Conservation (phyloP, 2,888 invertebrate genomes). For the Galeopsomyia nigrocyanea region DNA sequence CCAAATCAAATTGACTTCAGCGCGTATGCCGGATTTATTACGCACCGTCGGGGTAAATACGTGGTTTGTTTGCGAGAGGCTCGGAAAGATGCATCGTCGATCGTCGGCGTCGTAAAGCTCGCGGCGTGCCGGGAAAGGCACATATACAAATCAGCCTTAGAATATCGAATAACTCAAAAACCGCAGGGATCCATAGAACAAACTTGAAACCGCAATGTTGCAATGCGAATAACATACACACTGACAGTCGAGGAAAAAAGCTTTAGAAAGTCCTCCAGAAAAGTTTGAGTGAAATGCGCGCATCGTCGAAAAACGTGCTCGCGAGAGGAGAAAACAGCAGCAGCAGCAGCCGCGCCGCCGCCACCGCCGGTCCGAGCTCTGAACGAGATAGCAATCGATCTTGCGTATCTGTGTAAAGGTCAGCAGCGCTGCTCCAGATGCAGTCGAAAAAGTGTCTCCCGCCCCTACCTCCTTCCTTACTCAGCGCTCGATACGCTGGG, state of each 20-base stretch:
- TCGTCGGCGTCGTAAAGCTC: too few species aligned
- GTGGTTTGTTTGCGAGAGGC: too few species aligned
- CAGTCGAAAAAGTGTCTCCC: background rate
- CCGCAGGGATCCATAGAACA: too few species aligned
- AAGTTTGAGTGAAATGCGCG: constrained; percentile 20
- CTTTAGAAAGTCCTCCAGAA: constrained; percentile 34
- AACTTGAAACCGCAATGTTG: background rate
- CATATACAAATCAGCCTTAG: too few species aligned
- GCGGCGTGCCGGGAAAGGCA: too few species aligned
- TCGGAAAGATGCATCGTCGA: too few species aligned
- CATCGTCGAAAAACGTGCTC: background rate
- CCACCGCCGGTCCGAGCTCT: background rate
- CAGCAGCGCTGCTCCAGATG: constrained; percentile 10
- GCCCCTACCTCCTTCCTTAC: background rate
- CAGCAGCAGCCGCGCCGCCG: too few species aligned
- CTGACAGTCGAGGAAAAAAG: background rate
- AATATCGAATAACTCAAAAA: too few species aligned
- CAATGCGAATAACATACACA: too few species aligned
- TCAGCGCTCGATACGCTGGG: constrained; percentile 7
- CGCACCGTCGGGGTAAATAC: background rate
- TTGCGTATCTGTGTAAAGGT: constrained; percentile 31
- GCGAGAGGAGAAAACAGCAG: background rate
- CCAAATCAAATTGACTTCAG: constrained; percentile 14
- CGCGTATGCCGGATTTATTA: background rate
- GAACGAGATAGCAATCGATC: background rate